Evolutionary conservation across 30 jellyfish, hydroid and myxozoan species (phyloP), one percentile per base, ranked within the genome.

Genomic region (Aurelia sp.): DNA sequence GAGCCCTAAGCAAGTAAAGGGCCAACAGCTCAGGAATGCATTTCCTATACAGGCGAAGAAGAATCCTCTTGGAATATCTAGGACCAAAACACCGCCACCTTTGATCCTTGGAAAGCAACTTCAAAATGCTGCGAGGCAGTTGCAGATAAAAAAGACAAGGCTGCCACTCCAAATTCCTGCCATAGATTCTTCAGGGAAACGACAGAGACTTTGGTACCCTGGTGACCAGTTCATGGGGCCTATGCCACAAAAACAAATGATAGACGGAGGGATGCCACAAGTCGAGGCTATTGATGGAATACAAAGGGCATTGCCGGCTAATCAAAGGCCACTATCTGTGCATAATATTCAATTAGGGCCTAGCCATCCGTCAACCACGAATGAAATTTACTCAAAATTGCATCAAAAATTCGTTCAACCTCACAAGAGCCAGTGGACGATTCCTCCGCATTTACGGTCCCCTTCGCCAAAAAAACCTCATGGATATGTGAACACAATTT

Each of bases 181-280:
- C 66, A 40, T 4, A 4, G 76, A 61, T 27, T 67, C 61, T 12
- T 61, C 81, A 20, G 71, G 74, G 31, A 84, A 84, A 35, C 64
- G 93, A 18, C 93, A 84, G 33, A 71, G 66, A 27, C 86, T 84
- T 62, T 84, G 93, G 93, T 84, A 57, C 62, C 93, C 93, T 16
- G 93, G 93, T 12, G 79, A 73, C 70, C 74, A 44, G 21, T 27
- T 40, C 13, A 58, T 58, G 17, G 80, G 19, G 37, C 50, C 80
- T 11, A 63, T 41, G 23, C 19, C 64, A 9, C 30, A 55, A 58
- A 48, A 44, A 30, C 41, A 9, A 60, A 48, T 73, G 4, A 47
- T 4, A 51, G 71, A 73, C 18, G 84, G 55, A 16, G 33, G 35
- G 10, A 67, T 40, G 51, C 71, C 35, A 9, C 48, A 21, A 44